Evolutionary conservation across 2,888 invertebrate genomes (phyloP), one percentile per base, ranked within the genome.

Genomic region (Dryocosmus kuriphilus): DNA sequence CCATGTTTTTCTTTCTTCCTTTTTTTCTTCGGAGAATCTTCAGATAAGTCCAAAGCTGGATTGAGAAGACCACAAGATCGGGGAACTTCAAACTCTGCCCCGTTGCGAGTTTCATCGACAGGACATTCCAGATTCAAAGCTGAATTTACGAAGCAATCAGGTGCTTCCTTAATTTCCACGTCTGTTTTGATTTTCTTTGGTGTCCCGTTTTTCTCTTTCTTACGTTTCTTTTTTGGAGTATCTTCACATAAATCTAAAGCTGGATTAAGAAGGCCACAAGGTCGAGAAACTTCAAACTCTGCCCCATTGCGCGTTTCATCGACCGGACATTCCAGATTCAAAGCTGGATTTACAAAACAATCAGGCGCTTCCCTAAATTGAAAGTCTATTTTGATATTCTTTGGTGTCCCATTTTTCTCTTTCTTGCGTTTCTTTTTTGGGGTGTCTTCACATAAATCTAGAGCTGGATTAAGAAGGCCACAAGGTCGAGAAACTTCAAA

Each of bases 231-330:
- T 41, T 80, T 81, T 22, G 61, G 74, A 14, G 65, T 82, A 76
- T 91, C 91, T 74, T 91, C 90, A 0, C 86, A 85, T 32, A 91
- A 78, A 81, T 91, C 90, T 38, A 91, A 81, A 11, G 86, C 91
- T 75, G 80, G 84, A 67, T 91, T 91, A 4, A 86, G 85, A 51
- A 90, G 61, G 19, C 91, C 91, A 35, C 14, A 24, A 22, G 9
- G 16, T 77, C 55, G 76, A n/a, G 30, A 27, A 57, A 67, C 35
- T 24, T 67, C 30, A 41, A 51, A 74, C 5, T 78, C 79, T 0
- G n/a, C 30, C n/a, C 63, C 77, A 32, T 62, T 77, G 7, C 27
- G 55, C 9, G 38, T 27, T 62, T 74, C 63, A 6, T 30, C 75
- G 7, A 80, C 77, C 9, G 75, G 55, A 76, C 7, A 67, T 6